phyloP scores from a whole-genome alignment of 1,140 invertebrate species.

The Theocolax elegans region DNA sequence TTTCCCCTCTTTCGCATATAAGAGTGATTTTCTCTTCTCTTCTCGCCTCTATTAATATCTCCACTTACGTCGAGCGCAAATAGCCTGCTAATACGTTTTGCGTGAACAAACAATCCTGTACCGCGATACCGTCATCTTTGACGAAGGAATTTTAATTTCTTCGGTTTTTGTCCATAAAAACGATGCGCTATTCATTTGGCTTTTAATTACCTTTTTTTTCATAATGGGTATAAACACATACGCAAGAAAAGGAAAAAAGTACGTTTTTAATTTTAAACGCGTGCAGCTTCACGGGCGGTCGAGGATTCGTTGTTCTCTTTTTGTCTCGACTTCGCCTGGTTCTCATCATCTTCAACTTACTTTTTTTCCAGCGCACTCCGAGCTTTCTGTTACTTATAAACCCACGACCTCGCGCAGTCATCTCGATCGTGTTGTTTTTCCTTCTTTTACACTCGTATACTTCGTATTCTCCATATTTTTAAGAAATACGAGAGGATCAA shows the following conservation, averaged over 20 bases:
- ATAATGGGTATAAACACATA: no score
- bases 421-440: slow-evolving; percentile 12
- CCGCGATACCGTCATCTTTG: no score
- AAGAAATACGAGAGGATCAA: background rate
- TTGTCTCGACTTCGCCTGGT: slow-evolving; percentile 10
- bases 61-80: no score
- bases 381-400: slow-evolving; percentile 23
- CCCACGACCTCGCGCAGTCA: slow-evolving; percentile 18
- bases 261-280: slow-evolving; percentile 14
- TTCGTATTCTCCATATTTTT: slow-evolving; percentile 7
- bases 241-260: background rate
- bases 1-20: slow-evolving; percentile 3
- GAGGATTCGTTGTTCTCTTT: background rate
- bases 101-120: no score
- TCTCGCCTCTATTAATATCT: no score
- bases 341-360: slow-evolving; percentile 20
- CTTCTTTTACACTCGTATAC: background rate
- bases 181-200: no score
- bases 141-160: no score
- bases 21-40: no score
- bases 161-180: no score
- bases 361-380: background rate
- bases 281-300: slow-evolving; percentile 3
- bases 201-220: no score
- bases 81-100: no score